phyloP scores from a whole-genome alignment of 2,888 invertebrate species.

The Athalia rosae region DNA sequence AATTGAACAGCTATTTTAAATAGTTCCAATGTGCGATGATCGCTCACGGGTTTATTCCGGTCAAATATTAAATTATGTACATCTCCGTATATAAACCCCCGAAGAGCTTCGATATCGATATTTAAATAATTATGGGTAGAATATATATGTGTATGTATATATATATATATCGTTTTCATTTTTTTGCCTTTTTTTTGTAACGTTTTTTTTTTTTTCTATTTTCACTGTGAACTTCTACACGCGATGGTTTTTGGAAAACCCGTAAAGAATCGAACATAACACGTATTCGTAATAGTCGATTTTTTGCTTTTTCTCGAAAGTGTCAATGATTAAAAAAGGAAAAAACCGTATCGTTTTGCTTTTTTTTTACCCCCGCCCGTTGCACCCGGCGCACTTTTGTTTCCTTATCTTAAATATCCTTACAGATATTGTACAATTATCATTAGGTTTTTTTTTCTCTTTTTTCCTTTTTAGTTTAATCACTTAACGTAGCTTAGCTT shows the following conservation, averaged over 20 bases:
- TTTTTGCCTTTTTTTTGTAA: neutral
- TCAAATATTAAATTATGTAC: slow-evolving; percentile 67
- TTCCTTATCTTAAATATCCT: slow-evolving; percentile 61
- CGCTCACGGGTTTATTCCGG: slow-evolving; percentile 49
- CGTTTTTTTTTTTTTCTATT: neutral
- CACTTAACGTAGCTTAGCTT: slow-evolving; percentile 55
- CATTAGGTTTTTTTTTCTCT: slow-evolving; percentile 61
- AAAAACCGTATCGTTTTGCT: slow-evolving; percentile 14
- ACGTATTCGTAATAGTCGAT: neutral
- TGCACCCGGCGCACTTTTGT: slow-evolving; percentile 64
- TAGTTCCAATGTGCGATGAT: slow-evolving; percentile 43
- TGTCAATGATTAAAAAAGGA: slow-evolving; percentile 44
- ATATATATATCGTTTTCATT: neutral
- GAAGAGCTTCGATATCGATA: slow-evolving; percentile 34
- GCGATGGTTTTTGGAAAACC: too few relatives aligned
- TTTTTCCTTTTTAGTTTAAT: slow-evolving; percentile 55
- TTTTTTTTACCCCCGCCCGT: slow-evolving; percentile 58
- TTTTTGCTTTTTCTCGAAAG: neutral
- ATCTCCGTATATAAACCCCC: slow-evolving; percentile 60
- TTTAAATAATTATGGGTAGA: neutral
- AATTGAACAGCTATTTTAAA: neutral
- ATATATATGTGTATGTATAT: too few relatives aligned
- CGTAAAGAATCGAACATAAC: too few relatives aligned
- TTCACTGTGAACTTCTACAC: too few relatives aligned
- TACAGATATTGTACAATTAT: slow-evolving; percentile 46